A percentile compares a stretch with the other conserved stretches of the same genome.
Conservation (phyloP, 2,113 vertebrate genomes). For the Accipiter virgatus region DNA sequence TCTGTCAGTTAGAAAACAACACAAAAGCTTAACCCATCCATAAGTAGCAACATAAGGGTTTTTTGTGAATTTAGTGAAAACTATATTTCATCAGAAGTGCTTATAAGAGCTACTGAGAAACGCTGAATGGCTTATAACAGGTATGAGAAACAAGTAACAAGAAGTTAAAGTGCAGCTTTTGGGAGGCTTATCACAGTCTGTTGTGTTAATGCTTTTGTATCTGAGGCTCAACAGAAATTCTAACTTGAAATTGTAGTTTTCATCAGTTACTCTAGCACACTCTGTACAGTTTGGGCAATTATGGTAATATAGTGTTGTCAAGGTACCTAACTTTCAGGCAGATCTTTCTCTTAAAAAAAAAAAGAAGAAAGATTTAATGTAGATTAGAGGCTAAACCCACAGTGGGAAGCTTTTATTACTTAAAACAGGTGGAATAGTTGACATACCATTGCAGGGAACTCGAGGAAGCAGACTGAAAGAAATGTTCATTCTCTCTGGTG, state of each 20-base stretch:
- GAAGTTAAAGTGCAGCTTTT: background rate
- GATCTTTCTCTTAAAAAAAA: background rate
- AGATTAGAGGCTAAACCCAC: background rate
- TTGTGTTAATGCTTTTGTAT: rapidly evolving
- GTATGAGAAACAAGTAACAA: background rate
- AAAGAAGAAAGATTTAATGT: background rate
- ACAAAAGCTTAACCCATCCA: background rate
- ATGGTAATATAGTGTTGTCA: background rate
- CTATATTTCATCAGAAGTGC: background rate
- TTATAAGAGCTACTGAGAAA: background rate
- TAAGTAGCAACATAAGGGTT: background rate
- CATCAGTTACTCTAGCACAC: background rate
- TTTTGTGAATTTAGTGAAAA: background rate
- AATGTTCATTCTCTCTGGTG: background rate
- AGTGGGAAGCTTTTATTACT: background rate
- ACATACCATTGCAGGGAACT: background rate
- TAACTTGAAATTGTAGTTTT: background rate
- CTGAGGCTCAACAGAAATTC: background rate
- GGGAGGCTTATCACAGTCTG: background rate
- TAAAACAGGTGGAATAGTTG: background rate
- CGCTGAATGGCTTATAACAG: background rate
- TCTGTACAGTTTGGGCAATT: background rate
- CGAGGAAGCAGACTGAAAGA: background rate
- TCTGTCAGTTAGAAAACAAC: background rate
- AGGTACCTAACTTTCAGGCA: background rate